phyloP scores from a whole-genome alignment of 2,888 invertebrate genomes.

The Ellobium chinense region DNA sequence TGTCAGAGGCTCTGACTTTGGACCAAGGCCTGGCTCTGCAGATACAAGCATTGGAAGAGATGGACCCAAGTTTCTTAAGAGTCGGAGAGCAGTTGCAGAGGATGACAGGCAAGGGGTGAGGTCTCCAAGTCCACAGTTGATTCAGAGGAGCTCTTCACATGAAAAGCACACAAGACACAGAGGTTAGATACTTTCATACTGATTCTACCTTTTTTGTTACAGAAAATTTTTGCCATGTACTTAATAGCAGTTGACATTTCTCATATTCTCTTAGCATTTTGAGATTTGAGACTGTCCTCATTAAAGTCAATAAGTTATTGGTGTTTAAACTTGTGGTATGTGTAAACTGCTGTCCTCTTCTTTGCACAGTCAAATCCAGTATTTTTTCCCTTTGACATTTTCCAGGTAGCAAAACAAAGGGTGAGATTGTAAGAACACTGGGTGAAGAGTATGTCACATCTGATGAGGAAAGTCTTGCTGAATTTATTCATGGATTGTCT shows the following conservation, averaged over 20 bases:
- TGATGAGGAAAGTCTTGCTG: slow-evolving; percentile 72
- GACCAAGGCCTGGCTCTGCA: slow-evolving; percentile 40
- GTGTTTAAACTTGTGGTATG: too few relatives aligned
- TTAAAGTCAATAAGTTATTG: too few relatives aligned
- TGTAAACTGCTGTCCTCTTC: too few relatives aligned
- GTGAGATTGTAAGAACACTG: slow-evolving; percentile 37
- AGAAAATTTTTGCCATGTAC: too few relatives aligned
- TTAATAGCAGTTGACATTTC: too few relatives aligned
- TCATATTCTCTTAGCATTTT: too few relatives aligned
- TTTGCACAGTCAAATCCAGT: too few relatives aligned
- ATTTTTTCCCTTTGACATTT: too few relatives aligned
- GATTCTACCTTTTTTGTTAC: too few relatives aligned
- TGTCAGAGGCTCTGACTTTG: slow-evolving; percentile 38
- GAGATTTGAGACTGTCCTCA: too few relatives aligned
- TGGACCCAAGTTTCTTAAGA: slow-evolving; percentile 52
- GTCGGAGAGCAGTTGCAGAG: slow-evolving; percentile 37
- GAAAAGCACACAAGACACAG: too few relatives aligned
- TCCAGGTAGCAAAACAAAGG: slow-evolving; percentile 1
- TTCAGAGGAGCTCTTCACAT: not conserved
- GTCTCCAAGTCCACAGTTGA: slow-evolving; percentile 13
- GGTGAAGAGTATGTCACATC: slow-evolving; percentile 64
- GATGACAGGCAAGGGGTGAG: not conserved
- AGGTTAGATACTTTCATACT: too few relatives aligned
- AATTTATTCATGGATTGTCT: slow-evolving; percentile 66
- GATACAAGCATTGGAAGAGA: slow-evolving; percentile 49